Evolutionary conservation across 1,140 invertebrate genomes (phyloP), one percentile per base, ranked within the genome.

Genomic region (Rhizoglyphus robini): DNA sequence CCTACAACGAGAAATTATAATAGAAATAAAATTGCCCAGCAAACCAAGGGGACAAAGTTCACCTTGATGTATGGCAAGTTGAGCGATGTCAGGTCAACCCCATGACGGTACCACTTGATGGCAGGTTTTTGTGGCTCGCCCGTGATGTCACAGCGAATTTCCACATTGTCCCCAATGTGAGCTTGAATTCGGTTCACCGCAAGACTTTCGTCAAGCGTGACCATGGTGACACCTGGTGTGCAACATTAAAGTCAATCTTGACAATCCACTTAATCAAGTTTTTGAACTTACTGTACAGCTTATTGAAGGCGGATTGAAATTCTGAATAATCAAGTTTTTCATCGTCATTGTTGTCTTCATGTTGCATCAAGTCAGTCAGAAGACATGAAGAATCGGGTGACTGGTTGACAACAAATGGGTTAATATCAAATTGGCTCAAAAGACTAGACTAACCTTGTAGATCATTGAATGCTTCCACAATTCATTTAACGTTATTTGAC

Each of bases 1-100:
- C 83, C 48, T 83, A 77, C 18, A 57, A 62, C 18, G 27, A 57
- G 48, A 65, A 29, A 57, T 11, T 30, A 38, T 27, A 4, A 58
- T 13, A 58, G 15, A 57, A 34, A 61, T 51, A 51, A 5, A 15
- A n/a, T 20, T 20, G 18, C 4, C 48, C 48, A 51, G 18, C 4
- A n/a, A n/a, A 51, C 11, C 5, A n/a, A 8, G 27, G 13, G 29
- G 29, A n/a, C n/a, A n/a, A n/a, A n/a, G n/a, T 23, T 66, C 31
- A 67, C 66, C 58, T 68, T 68, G 4, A 68, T 60, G 36, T 68
- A 67, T 18, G 58, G 29, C 4, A 66, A 3, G n/a, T 54, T 59
- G 18, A 68, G 5, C 8, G 54, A 49, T 1, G 32, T 18, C 11
- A 68, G 41, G 36, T 68, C 67, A 13, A 68, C 64, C 48, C 65